Base-by-base conservation (phyloP, 2,797 vertebrate genomes). In the Rhinophrynus dorsalis region DNA sequence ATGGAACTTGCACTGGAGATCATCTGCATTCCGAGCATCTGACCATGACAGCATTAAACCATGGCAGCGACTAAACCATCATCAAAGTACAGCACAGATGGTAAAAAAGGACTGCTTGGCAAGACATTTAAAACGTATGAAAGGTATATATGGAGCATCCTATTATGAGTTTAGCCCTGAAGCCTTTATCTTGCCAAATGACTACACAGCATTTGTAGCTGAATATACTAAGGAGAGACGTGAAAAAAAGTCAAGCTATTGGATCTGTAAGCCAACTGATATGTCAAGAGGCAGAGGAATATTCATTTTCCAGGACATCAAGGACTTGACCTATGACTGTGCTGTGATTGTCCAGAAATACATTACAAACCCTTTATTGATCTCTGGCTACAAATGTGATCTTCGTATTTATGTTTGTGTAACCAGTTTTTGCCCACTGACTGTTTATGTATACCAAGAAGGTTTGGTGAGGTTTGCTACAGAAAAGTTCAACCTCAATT, bases 51-150 rank as follows among this genome's bases (percentile, higher is more conserved):
- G 73, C 5, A 52, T 94, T 62, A 80, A 88, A 60, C 91, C 91
- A 0, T 92, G 91, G 92, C 93, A 93, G 74, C 83, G 85, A n/a
- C 91, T 95, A 58, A 94, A 92, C 80, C 92, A 93, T 76, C 88
- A 92, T 71, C 93, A 88, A 3, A 90, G 92, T 66, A 91, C 88
- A 0, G 58, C 76, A 12, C 80, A 69, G 35, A 90, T 93, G 74
- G 90, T 90, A 27, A 89, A 89, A 52, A 94, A 95, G 79, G 93
- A 94, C 79, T 84, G 68, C 57, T 64, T 94, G 79, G 92, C 84
- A 23, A 89, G 86, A 27, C 83, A 89, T 75, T 77, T 92, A 66
- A 83, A 82, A 73, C 84, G 87, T 57, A 92, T 92, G 93, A 88
- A 80, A 75, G 81, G 81, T 6, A 70, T 80, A 0, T 91, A 88